Percentiles rank a stretch among this genome's conserved stretches.
Conservation (phyloP, 2,113 vertebrate species). For the Pseudorasbora parva region DNA sequence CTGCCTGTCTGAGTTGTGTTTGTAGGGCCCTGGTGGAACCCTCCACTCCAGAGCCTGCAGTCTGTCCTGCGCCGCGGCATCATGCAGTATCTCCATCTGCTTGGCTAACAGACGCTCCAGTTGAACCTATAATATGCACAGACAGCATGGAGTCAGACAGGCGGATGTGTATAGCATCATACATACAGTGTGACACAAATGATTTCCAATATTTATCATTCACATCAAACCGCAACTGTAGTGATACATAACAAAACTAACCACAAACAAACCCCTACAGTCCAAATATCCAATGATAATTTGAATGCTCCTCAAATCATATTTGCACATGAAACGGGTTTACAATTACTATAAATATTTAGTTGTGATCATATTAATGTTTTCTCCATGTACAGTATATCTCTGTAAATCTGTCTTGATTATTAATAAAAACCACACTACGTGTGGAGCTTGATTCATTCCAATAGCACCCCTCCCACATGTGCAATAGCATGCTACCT, state of each 20-base stretch:
- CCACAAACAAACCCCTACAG: constrained; percentile 6
- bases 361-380: neutral
- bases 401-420: no score
- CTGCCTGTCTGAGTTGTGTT: constrained; percentile 76
- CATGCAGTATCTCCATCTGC: constrained; percentile 86
- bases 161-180: neutral
- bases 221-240: neutral
- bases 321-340: neutral
- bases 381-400: neutral
- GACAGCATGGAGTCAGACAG: constrained; percentile 37
- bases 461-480: constrained; percentile 10
- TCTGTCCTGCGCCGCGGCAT: constrained; percentile 79
- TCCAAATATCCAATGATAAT: neutral
- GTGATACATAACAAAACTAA: constrained; percentile 27
- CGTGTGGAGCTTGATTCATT: constrained; percentile 6
- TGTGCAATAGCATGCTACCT: constrained; percentile 24
- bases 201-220: constrained; percentile 26
- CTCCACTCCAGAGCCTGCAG: constrained; percentile 75
- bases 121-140: constrained; percentile 68
- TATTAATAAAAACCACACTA: constrained; percentile 4
- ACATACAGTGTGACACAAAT: constrained; percentile 9
- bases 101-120: constrained; percentile 84
- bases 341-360: neutral
- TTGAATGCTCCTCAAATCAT: neutral
- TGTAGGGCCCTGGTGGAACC: constrained; percentile 74